These are phyloP conservation scores for Drosophila nikananu DNA, from an alignment of 1,140 invertebrate species.

Conservation along the genomic window DNA sequence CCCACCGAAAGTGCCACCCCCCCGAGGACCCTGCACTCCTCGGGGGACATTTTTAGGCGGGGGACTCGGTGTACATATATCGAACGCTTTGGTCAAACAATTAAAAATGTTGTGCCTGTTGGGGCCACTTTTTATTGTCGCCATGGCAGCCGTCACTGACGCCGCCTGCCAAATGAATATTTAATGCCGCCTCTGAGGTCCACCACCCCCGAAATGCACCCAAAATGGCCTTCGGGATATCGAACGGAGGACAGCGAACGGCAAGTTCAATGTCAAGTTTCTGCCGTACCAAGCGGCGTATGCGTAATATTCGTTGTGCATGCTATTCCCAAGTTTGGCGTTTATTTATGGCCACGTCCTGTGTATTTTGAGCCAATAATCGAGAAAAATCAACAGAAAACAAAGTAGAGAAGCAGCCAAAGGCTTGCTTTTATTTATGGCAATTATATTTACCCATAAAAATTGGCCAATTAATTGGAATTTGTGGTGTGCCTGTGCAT, in stretches of 20 bases:
- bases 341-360: constrained; percentile 61
- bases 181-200: constrained; percentile 46
- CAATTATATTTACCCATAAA: constrained; percentile 36
- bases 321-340: constrained; percentile 8
- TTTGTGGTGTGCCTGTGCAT: constrained; percentile 10
- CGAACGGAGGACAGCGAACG: constrained; percentile 20
- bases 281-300: constrained; percentile 51
- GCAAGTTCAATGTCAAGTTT: constrained; percentile 76
- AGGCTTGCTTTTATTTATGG: constrained; percentile 69
- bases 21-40: background rate
- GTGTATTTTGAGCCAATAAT: constrained; percentile 61
- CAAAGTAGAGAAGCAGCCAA: background rate
- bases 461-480: constrained; percentile 41
- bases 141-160: constrained; percentile 35
- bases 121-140: constrained; percentile 74
- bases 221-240: constrained; percentile 59
- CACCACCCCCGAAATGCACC: constrained; percentile 6
- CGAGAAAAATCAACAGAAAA: constrained; percentile 46
- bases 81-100: constrained; percentile 63
- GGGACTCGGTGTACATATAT: constrained; percentile 18
- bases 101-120: constrained; percentile 63
- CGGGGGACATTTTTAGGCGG: constrained; percentile 5
- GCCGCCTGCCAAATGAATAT: constrained; percentile 70
- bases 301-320: constrained; percentile 54
- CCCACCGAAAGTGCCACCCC: constrained; percentile 4